phyloP scores from a whole-genome alignment of 2,888 invertebrate genomes.

The Ormyrus labotus region DNA sequence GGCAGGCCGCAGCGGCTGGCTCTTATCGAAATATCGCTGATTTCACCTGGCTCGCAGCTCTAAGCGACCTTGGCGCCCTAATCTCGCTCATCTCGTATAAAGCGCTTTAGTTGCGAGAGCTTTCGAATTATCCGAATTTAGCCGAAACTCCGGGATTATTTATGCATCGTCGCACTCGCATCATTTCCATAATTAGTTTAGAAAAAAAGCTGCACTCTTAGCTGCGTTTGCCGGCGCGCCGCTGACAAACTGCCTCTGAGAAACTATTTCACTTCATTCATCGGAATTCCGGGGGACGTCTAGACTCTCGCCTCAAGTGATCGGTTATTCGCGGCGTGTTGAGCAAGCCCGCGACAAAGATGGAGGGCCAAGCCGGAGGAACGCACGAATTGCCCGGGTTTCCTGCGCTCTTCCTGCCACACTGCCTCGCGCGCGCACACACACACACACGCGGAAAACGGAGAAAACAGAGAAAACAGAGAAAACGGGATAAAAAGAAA shows the following conservation, averaged over 20 bases:
- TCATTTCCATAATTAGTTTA: no score
- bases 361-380: no score
- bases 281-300: constrained; percentile 38
- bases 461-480: neutral
- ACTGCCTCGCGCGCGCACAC: no score
- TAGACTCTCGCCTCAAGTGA: constrained; percentile 44
- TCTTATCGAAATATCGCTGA: constrained; percentile 54
- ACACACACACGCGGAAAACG: no score
- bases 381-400: no score
- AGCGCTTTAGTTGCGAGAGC: constrained; percentile 9
- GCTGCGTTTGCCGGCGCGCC: no score
- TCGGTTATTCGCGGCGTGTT: constrained; percentile 51
- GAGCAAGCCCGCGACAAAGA: constrained; percentile 16
- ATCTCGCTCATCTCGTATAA: constrained; percentile 8
- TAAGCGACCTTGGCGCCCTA: neutral
- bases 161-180: no score
- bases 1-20: constrained; percentile 3
- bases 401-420: no score
- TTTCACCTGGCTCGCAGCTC: constrained; percentile 42
- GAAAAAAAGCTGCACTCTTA: no score
- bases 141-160: neutral
- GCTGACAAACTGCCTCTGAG: constrained; percentile 45
- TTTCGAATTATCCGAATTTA: constrained; percentile 43
- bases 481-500: constrained; percentile 15
- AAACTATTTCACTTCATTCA: constrained; percentile 53